Evolutionary conservation across 2,888 invertebrate species (phyloP).

Genomic region (Drosophila pullipes): DNA sequence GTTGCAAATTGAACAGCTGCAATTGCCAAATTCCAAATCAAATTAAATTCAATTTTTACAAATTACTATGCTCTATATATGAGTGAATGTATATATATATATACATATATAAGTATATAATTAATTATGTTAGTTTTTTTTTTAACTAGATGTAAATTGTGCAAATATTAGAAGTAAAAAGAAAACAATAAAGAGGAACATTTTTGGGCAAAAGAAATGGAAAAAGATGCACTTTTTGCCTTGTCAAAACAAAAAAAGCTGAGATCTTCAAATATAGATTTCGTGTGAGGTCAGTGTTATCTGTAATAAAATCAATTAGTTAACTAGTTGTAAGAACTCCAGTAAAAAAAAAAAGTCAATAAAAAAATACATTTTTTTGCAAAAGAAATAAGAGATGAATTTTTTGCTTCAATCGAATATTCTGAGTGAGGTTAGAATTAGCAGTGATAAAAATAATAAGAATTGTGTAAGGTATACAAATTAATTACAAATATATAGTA

Average conservation of each 20-base stretch:
- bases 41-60: neutral
- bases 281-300: too few species aligned
- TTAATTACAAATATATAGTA: neutral
- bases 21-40: neutral
- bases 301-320: too few species aligned
- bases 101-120: neutral
- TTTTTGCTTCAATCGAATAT: neutral
- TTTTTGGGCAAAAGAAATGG: too few species aligned
- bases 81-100: neutral
- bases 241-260: too few species aligned
- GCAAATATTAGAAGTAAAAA: neutral
- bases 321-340: too few species aligned
- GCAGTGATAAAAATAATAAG: neutral
- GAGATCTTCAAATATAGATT: too few species aligned
- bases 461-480: neutral
- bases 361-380: neutral
- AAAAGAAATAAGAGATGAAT: neutral
- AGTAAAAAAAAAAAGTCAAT: too few species aligned
- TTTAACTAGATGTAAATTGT: neutral
- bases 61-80: neutral
- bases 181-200: too few species aligned
- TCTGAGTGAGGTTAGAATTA: neutral
- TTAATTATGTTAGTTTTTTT: neutral
- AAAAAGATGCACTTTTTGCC: too few species aligned
- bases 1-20: conserved; percentile 67